phyloP scores from a whole-genome alignment of 2,797 vertebrate genomes.

The Argentina silus region DNA sequence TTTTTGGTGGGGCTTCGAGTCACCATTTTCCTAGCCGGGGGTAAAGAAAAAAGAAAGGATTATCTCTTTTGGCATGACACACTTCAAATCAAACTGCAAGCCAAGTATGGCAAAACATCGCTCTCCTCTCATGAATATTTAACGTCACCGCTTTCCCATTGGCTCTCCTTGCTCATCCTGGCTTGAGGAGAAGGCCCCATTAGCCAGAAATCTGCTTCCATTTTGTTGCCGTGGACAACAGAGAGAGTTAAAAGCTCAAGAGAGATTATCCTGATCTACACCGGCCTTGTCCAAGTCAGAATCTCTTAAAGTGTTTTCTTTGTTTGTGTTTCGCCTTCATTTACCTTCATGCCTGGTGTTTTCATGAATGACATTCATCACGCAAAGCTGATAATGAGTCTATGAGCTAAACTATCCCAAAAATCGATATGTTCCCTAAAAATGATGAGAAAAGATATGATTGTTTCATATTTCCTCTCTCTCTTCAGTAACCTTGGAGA shows the following conservation, averaged over 20 bases:
- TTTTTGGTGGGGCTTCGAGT: not conserved
- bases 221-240: slow-evolving; percentile 20
- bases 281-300: slow-evolving; percentile 17
- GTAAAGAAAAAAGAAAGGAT: not conserved
- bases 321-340: not conserved
- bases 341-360: not conserved
- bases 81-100: slow-evolving; percentile 42
- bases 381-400: not conserved
- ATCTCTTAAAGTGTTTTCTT: slow-evolving; percentile 1
- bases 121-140: slow-evolving; percentile 62
- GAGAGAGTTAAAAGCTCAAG: slow-evolving; percentile 16
- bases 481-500: not conserved
- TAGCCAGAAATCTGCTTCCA: slow-evolving; percentile 31
- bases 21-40: not conserved
- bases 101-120: slow-evolving; percentile 44
- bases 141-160: slow-evolving; percentile 47
- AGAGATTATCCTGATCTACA: slow-evolving; percentile 15
- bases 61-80: slow-evolving; percentile 36
- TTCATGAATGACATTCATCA: not conserved
- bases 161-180: slow-evolving; percentile 29
- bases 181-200: slow-evolving; percentile 19
- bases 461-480: not conserved
- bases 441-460: not conserved
- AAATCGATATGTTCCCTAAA: not conserved
- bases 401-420: no score